phyloP scores from a whole-genome alignment of 2,888 invertebrate species.

The Euplexia lucipara region DNA sequence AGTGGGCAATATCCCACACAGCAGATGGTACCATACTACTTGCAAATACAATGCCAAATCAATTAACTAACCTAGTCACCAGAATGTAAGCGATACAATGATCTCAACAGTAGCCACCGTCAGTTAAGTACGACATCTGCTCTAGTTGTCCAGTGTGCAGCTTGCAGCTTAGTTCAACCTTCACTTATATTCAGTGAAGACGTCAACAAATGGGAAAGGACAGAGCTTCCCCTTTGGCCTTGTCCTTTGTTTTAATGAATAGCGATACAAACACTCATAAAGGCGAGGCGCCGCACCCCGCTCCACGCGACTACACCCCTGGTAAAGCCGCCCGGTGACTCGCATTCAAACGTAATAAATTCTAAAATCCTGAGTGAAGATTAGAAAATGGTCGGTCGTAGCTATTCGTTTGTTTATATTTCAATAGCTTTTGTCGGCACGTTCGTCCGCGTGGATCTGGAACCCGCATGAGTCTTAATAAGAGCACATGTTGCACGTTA shows the following conservation, averaged over 20 bases:
- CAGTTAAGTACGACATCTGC: neutral
- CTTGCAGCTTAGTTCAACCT: neutral
- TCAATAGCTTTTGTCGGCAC: too few relatives aligned
- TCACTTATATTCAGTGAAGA: neutral
- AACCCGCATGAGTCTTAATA: too few relatives aligned
- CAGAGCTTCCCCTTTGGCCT: constrained; percentile 30
- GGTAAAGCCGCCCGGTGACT: neutral
- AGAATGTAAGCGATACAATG: constrained; percentile 11
- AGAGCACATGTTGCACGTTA: too few relatives aligned
- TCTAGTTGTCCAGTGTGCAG: neutral
- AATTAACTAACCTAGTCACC: constrained; percentile 7
- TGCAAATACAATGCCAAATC: constrained; percentile 25
- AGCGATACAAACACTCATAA: neutral
- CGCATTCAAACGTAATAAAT: neutral
- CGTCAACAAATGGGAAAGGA: constrained; percentile 8
- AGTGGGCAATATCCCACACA: neutral
- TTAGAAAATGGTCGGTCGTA: too few relatives aligned
- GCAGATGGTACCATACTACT: neutral
- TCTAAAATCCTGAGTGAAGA: neutral
- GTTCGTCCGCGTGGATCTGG: too few relatives aligned
- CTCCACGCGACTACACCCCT: neutral
- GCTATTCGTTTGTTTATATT: too few relatives aligned
- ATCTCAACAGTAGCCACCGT: neutral
- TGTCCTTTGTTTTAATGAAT: constrained; percentile 14
- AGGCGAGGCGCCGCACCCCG: neutral